These are phyloP conservation scores for Platerodrilus igneus DNA, from an alignment of 2,888 invertebrate genomes.

Conservation along the genomic window DNA sequence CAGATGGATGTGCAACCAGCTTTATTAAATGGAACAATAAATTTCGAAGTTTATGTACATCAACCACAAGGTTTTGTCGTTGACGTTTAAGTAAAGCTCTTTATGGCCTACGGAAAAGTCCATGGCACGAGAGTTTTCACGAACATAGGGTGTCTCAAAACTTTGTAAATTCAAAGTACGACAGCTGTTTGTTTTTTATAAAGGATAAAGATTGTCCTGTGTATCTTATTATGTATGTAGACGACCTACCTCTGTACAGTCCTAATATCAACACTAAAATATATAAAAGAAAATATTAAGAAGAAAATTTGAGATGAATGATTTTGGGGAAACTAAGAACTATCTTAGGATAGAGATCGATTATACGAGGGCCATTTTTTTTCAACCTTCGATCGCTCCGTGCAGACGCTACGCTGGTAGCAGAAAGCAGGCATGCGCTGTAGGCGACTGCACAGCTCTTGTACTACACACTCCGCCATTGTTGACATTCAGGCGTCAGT, in stretches of 20 bases:
- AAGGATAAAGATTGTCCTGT: background rate
- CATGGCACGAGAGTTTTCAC: slow-evolving; percentile 6
- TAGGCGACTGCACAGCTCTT: too few species aligned
- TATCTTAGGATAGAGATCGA: background rate
- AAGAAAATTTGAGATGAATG: background rate
- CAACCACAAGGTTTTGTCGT: background rate
- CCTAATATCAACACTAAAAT: background rate
- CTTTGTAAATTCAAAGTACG: background rate
- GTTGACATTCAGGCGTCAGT: too few species aligned
- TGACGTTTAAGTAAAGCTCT: slow-evolving; percentile 1
- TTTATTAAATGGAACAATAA: too few species aligned
- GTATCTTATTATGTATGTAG: background rate
- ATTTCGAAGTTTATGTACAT: too few species aligned
- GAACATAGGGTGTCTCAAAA: background rate
- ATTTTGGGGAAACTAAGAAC: background rate
- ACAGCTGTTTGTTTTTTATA: slow-evolving; percentile 1
- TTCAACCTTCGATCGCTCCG: too few species aligned
- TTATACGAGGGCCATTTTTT: too few species aligned
- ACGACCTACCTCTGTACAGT: background rate
- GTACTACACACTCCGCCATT: too few species aligned
- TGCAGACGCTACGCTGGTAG: too few species aligned
- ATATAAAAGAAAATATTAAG: background rate
- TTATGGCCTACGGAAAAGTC: slow-evolving; percentile 4
- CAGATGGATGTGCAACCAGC: too few species aligned
- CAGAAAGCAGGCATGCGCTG: too few species aligned